These are phyloP conservation scores for Pseudopleuronectes americanus DNA, from an alignment of 2,797 vertebrate genomes.

Conservation along the genomic window DNA sequence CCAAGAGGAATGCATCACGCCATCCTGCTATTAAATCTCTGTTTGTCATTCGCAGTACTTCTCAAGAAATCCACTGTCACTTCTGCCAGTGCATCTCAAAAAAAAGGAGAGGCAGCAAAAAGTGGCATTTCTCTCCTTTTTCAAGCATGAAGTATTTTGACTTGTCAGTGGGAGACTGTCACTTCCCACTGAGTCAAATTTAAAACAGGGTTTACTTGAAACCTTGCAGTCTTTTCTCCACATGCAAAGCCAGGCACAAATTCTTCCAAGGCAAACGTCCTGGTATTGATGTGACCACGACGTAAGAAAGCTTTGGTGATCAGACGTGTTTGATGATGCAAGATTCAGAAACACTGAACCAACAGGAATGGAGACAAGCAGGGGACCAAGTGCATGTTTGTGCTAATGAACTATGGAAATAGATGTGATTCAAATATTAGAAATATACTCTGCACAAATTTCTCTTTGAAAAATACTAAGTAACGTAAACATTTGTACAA, in stretches of 20 bases:
- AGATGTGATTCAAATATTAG: background rate
- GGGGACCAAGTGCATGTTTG: background rate
- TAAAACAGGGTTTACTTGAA: slow-evolving; percentile 37
- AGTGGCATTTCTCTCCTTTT: slow-evolving; percentile 26
- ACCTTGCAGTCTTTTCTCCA: slow-evolving; percentile 24
- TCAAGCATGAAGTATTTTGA: slow-evolving; percentile 39
- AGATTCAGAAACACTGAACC: slow-evolving; percentile 21
- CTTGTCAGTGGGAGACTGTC: slow-evolving; percentile 35
- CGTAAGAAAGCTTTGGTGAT: background rate
- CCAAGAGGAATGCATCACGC: background rate
- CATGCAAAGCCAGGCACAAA: slow-evolving; percentile 20
- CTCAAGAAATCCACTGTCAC: slow-evolving; percentile 8
- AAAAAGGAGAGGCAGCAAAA: slow-evolving; percentile 11
- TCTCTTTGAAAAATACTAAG: too few relatives aligned
- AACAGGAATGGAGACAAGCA: background rate
- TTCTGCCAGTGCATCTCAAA: slow-evolving; percentile 31
- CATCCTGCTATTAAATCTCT: background rate
- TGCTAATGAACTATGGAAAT: background rate
- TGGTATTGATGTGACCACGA: background rate
- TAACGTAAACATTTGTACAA: too few relatives aligned
- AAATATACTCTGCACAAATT: too few relatives aligned
- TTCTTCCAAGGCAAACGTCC: background rate
- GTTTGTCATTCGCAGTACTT: slow-evolving; percentile 1
- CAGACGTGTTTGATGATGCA: slow-evolving; percentile 19
- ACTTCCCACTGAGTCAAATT: slow-evolving; percentile 43